A percentile compares a stretch with the other conserved stretches of the same genome.
phyloP scores from a whole-genome alignment of 2,797 vertebrate species.

The Clarias fuscus region DNA sequence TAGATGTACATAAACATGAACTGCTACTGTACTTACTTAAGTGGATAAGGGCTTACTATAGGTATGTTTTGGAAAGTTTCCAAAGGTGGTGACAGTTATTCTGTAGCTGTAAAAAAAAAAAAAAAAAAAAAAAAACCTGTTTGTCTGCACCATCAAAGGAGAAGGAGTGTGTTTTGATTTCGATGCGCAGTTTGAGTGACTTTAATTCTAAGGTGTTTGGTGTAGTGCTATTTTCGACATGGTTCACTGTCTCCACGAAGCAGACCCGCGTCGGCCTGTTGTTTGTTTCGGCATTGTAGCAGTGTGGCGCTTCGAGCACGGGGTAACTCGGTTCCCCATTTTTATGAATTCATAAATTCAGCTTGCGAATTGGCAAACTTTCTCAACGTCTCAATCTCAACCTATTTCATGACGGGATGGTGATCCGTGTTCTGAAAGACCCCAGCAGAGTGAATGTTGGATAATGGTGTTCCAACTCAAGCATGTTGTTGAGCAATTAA shows the following conservation, averaged over 20 bases:
- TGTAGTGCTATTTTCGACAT: neutral
- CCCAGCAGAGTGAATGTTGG: neutral
- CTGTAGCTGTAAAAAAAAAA: neutral
- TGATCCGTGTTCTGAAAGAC: neutral
- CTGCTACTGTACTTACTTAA: neutral
- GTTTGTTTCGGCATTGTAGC: neutral
- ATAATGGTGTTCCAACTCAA: neutral
- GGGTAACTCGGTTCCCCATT: neutral
- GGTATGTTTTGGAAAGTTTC: constrained; percentile 1
- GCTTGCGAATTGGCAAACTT: neutral
- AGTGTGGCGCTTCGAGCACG: neutral
- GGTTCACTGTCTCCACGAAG: neutral
- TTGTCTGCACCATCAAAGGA: neutral
- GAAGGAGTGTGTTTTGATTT: neutral
- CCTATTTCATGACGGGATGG: neutral
- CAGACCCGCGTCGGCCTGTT: neutral
- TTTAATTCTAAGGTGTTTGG: neutral
- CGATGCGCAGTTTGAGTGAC: neutral
- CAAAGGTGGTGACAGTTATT: neutral
- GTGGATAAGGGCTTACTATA: neutral
- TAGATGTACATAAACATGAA: neutral
- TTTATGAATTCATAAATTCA: neutral
- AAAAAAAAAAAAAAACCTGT: neutral
- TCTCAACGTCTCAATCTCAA: neutral
- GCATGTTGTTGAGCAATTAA: neutral